phyloP scores from a whole-genome alignment of 1,140 invertebrate species.

The Hyles vespertilio region DNA sequence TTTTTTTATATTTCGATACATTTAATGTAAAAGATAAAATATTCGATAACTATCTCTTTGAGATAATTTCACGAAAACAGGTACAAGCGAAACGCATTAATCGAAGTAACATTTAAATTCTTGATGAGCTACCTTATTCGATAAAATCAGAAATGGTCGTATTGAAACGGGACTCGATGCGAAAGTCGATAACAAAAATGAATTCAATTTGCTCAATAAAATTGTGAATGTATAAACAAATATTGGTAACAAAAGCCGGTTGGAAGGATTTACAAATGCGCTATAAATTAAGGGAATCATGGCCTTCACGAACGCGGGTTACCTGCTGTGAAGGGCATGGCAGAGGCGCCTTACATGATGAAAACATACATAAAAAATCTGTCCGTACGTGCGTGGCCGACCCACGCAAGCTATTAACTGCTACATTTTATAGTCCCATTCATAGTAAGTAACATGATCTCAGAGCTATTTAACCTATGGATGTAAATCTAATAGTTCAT shows the following conservation, averaged over 20 bases:
- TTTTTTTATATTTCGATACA: slow-evolving; percentile 1
- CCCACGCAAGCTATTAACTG: slow-evolving; percentile 60
- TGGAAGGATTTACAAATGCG: slow-evolving; percentile 43
- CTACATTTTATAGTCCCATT: slow-evolving; percentile 62
- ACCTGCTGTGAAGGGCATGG: slow-evolving; percentile 48
- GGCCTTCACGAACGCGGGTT: slow-evolving; percentile 28
- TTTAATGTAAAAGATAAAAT: slow-evolving; percentile 5
- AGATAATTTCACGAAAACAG: slow-evolving; percentile 5
- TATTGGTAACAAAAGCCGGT: slow-evolving; percentile 28
- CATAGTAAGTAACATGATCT: slow-evolving; percentile 49
- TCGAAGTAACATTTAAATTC: slow-evolving; percentile 13
- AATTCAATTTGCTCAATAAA: slow-evolving; percentile 10
- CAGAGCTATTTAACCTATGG: slow-evolving; percentile 38
- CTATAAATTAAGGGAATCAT: slow-evolving; percentile 59
- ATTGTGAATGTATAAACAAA: slow-evolving; percentile 21
- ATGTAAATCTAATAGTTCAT: slow-evolving; percentile 34
- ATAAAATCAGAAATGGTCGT: slow-evolving; percentile 11
- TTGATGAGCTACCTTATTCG: slow-evolving; percentile 13
- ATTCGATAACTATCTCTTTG: slow-evolving; percentile 4
- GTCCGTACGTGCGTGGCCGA: slow-evolving; percentile 36
- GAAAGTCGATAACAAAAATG: slow-evolving; percentile 12
- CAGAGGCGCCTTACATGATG: slow-evolving; percentile 58
- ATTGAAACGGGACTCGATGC: slow-evolving; percentile 9
- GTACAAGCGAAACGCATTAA: slow-evolving; percentile 12
- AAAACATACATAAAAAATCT: slow-evolving; percentile 56